Evolutionary conservation across 1,140 invertebrate genomes (phyloP), one percentile per base, ranked within the genome.

Genomic region (Teleogryllus occipitalis): DNA sequence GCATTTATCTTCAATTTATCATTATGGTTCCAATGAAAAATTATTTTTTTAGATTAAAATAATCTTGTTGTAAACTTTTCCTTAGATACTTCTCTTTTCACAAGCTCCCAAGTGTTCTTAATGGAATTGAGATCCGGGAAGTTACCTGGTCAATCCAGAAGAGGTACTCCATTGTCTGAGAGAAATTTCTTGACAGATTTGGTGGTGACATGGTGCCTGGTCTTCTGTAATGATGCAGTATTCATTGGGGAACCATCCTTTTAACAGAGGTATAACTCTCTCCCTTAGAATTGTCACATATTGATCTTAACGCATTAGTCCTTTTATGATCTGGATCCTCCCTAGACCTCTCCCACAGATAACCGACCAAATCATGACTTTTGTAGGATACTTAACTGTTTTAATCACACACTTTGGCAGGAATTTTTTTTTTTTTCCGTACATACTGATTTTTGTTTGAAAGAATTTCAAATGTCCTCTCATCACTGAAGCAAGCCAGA

Each of bases 381-480:
- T 22, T 14, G 5, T 14, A 22, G 75, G 75, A 76, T 76, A 7
- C 22, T 76, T 4, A 14, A 76, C 75, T 18, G 75, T 76, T 27
- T 7, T 3, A 18, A 76, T 27, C n/a, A 4, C 75, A 46, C 75
- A 76, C 14, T 10, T 12, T 21, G 75, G 39, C 14, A 18, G 21
- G 22, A 18, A 76, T 76, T 76, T 76, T 76, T 22, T 7, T 14
- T 22, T 7, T 3, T 76, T 27, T 12, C 75, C n/a, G n/a, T n/a
- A 76, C 21, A 76, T 3, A 76, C 22, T 76, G 75, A 76, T 14
- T 18, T 76, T 76, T 76, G 21, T 76, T 76, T 76, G 3, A 14
- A 3, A 76, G 22, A 46, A 76, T 76, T 76, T 76, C 75, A 22
- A 46, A 46, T 7, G 3, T 76, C 1, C 65, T 72, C 65, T 72